Percentiles rank a stretch among this genome's conserved stretches.
These are phyloP conservation scores for Probosciger aterrimus DNA, from an alignment of 2,113 vertebrate species.

Conservation along the genomic window DNA sequence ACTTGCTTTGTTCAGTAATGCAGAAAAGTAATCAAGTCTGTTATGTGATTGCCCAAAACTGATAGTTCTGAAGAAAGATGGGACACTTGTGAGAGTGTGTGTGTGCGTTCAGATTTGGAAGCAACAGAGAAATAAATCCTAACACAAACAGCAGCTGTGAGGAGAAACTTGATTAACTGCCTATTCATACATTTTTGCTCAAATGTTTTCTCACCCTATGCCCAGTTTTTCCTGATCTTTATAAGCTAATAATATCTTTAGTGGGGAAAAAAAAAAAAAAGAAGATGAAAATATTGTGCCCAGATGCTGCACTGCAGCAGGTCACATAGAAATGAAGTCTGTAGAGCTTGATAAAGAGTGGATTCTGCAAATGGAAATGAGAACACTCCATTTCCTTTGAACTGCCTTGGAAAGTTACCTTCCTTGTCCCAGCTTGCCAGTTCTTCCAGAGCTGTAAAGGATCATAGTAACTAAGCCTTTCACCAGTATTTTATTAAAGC, in stretches of 20 bases:
- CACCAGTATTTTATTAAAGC: conserved; percentile 22
- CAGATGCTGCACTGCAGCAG: conserved; percentile 13
- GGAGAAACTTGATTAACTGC: background rate
- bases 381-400: background rate
- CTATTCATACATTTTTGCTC: background rate
- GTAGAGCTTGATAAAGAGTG: background rate
- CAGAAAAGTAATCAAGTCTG: background rate
- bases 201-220: background rate
- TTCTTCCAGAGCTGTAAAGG: conserved; percentile 8
- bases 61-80: background rate
- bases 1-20: background rate
- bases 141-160: background rate
- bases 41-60: background rate
- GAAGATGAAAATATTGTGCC: conserved; percentile 23
- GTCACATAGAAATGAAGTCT: background rate
- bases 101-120: background rate
- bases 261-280: background rate
- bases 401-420: conserved; percentile 1
- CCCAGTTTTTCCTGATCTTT: background rate
- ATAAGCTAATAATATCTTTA: conserved; percentile 4
- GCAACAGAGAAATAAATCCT: background rate
- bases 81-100: background rate
- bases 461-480: background rate
- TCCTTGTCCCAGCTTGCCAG: background rate
- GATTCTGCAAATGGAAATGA: conserved; percentile 14